Evolutionary conservation across 2,888 invertebrate species (phyloP).

Genomic region (Rotaria socialis): DNA sequence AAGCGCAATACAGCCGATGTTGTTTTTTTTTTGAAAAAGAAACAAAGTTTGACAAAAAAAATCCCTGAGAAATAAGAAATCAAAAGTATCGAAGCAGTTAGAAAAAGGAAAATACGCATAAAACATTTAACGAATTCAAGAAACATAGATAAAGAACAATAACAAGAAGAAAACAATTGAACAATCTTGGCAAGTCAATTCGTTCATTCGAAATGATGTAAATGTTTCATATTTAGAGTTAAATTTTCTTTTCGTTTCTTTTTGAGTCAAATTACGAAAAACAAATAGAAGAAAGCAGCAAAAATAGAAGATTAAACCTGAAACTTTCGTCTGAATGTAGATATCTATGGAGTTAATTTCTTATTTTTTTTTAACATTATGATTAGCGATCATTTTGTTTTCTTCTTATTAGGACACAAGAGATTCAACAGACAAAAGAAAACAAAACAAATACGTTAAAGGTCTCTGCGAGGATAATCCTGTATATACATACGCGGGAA

Average conservation of each 20-base stretch:
- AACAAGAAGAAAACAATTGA: constrained; percentile 19
- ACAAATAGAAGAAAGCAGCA: not conserved
- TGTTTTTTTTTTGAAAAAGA: not conserved
- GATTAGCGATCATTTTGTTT: not conserved
- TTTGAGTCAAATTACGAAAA: not conserved
- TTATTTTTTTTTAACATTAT: not conserved
- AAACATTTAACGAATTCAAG: not conserved
- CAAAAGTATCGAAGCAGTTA: not conserved
- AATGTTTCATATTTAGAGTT: not conserved
- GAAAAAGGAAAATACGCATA: not conserved
- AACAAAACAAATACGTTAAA: not conserved
- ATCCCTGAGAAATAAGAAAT: not conserved
- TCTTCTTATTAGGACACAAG: not conserved
- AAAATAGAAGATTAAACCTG: not conserved
- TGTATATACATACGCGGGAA: not conserved
- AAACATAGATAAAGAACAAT: not conserved
- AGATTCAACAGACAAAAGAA: not conserved
- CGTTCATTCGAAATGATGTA: constrained; percentile 11
- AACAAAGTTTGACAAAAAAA: not conserved
- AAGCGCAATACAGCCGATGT: not conserved
- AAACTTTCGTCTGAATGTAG: not conserved
- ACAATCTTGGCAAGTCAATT: constrained; percentile 9
- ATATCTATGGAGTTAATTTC: not conserved
- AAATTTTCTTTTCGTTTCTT: not conserved
- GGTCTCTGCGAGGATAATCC: constrained; percentile 29